A percentile compares a stretch with the other conserved stretches of the same genome.
phyloP scores from a whole-genome alignment of 2,797 vertebrate species.

The Phrynocephalus forsythii region DNA sequence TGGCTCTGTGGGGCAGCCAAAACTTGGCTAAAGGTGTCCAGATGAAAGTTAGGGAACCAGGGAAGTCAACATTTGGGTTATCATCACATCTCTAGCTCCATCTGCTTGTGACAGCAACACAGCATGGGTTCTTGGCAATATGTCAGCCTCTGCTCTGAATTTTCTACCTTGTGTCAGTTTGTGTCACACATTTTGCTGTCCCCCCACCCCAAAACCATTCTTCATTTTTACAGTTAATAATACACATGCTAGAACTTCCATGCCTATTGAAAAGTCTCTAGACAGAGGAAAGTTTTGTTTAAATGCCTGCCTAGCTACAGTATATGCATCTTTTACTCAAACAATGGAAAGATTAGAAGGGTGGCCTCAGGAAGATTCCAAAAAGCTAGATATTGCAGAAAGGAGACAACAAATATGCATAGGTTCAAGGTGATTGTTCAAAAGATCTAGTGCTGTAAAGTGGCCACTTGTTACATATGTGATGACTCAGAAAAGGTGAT shows the following conservation, averaged over 20 bases:
- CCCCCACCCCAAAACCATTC: background rate
- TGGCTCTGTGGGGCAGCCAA: conserved; percentile 9
- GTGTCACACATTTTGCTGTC: conserved; percentile 37
- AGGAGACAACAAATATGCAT: background rate
- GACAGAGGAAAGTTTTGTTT: conserved; percentile 9
- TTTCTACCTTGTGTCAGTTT: conserved; percentile 48
- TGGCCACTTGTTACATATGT: no score
- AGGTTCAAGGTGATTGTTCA: background rate
- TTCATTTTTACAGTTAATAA: conserved; percentile 24
- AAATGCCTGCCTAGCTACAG: background rate
- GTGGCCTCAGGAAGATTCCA: background rate
- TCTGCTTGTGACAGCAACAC: conserved; percentile 50
- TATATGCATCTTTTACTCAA: background rate
- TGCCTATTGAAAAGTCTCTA: background rate
- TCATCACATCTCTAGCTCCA: conserved; percentile 27
- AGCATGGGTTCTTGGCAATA: conserved; percentile 46
- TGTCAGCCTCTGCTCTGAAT: conserved; percentile 46
- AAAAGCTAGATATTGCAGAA: background rate
- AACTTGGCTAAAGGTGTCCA: conserved; percentile 24
- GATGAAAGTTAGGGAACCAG: conserved; percentile 29
- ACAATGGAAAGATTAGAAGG: background rate
- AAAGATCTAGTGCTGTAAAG: background rate
- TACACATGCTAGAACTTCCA: conserved; percentile 20
- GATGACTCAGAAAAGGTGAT: no score
- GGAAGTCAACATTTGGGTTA: conserved; percentile 35